Base-by-base conservation (phyloP, 2,797 vertebrate genomes). In the Hapalemur alaotrensis region DNA sequence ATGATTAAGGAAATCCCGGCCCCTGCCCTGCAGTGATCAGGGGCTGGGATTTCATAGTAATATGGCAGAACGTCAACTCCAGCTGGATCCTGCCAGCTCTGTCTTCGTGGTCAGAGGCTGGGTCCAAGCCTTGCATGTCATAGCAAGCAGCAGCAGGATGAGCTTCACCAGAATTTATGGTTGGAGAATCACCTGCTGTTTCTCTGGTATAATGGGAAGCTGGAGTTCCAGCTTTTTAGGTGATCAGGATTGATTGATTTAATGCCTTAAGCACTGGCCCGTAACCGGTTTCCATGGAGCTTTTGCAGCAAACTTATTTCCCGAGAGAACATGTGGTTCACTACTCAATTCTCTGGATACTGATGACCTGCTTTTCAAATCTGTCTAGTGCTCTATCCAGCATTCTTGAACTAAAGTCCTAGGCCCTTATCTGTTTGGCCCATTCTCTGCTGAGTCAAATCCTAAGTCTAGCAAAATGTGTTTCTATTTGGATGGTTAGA, bases 281-380 rank as follows among this genome's bases (percentile, higher is more conserved):
- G 63, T 89, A 67, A 80, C 14, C 41, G 4, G 63, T 84, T 94
- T 93, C 48, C 15, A 35, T 4, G 23, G 35, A 73, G 63, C n/a
- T 96, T 96, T 90, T 72, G 10, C 17, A 96, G 73, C 38, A 88
- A 88, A 76, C 8, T 69, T 88, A 35, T 52, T 95, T 95, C 83
- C 57, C 52, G 32, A 91, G 61, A 78, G 63, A 92, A 89, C 22
- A 18, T 73, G 35, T 38, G 59, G 28, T 73, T 73, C 23, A 50
- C 63, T 38, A 28, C 17, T 52, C 57, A 81, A 75, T 50, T 79
- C 57, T 23, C 90, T 83, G 12, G 65, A 69, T 48, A 50, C 1
- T 69, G 48, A 92, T 63, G 61, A 89, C 57, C 28, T 32, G 30
- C 28, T 86, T 79, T 89, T 81, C 35, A 89, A 9, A 48, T 82